phyloP scores from a whole-genome alignment of 1,140 invertebrate genomes.

The Aradophagus sp. region DNA sequence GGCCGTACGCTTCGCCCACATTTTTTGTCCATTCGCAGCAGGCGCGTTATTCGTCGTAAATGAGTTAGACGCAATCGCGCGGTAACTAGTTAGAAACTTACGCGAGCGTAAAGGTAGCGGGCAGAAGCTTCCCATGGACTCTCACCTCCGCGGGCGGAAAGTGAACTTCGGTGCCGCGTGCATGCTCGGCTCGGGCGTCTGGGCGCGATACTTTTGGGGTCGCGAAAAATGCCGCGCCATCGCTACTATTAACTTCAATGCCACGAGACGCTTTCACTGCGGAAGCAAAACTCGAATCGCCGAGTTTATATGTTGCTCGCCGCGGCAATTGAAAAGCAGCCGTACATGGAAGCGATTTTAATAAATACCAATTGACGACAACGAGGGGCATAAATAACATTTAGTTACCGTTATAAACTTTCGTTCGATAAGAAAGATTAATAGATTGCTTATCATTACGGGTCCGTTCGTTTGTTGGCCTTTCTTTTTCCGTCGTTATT shows the following conservation, averaged over 20 bases:
- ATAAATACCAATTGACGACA: constrained; percentile 35
- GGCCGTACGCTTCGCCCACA: constrained; percentile 20
- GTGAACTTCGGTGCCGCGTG: constrained; percentile 66
- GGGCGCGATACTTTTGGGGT: constrained; percentile 68
- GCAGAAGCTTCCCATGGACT: constrained; percentile 75
- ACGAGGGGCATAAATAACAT: constrained; percentile 39
- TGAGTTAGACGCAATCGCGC: constrained; percentile 42
- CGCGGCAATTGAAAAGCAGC: constrained; percentile 41
- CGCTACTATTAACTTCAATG: constrained; percentile 69
- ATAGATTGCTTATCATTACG: constrained; percentile 39
- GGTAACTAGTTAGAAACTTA: constrained; percentile 60
- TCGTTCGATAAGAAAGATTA: constrained; percentile 54
- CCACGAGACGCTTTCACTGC: constrained; percentile 69
- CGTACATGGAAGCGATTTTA: constrained; percentile 50
- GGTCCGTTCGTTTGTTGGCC: constrained; percentile 34
- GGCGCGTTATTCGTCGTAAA: constrained; percentile 37
- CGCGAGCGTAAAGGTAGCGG: constrained; percentile 67
- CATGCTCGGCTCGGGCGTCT: constrained; percentile 31
- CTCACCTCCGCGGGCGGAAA: constrained; percentile 73
- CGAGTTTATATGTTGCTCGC: constrained; percentile 41
- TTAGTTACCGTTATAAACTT: constrained; percentile 47
- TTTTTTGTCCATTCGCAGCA: constrained; percentile 27
- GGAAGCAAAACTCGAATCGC: constrained; percentile 56
- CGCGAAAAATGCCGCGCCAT: constrained; percentile 64
- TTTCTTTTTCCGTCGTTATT: constrained; percentile 26